phyloP scores from a whole-genome alignment of 2,888 invertebrate species.

The Agrotis clavis region DNA sequence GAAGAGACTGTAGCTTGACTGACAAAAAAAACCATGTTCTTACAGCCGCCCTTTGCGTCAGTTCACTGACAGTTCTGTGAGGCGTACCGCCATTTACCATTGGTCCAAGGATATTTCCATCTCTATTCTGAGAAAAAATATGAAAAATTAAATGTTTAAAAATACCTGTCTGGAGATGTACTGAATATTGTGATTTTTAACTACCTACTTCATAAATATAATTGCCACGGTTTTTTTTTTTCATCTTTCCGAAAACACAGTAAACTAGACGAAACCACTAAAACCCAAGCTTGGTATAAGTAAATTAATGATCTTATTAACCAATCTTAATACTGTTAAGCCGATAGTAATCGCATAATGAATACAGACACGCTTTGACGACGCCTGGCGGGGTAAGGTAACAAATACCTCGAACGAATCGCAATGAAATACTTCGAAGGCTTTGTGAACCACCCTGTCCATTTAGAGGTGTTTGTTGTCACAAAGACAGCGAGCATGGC shows the following conservation, averaged over 20 bases:
- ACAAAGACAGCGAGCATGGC: background rate
- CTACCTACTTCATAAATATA: too few relatives aligned
- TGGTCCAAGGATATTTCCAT: too few relatives aligned
- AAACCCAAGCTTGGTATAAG: conserved; percentile 10
- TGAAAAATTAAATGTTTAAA: too few relatives aligned
- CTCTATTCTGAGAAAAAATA: too few relatives aligned
- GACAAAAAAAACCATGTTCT: too few relatives aligned
- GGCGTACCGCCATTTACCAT: too few relatives aligned
- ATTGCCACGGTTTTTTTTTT: background rate
- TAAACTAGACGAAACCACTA: background rate
- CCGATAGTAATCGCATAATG: conserved; percentile 37
- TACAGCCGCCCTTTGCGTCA: too few relatives aligned
- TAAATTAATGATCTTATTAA: conserved; percentile 31
- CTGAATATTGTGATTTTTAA: too few relatives aligned
- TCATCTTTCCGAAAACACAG: background rate
- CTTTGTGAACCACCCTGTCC: background rate
- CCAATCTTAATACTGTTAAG: conserved; percentile 26
- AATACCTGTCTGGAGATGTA: too few relatives aligned
- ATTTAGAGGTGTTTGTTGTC: background rate
- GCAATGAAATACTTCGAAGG: conserved; percentile 1
- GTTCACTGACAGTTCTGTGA: too few relatives aligned
- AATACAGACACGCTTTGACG: conserved; percentile 19
- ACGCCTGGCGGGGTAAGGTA: background rate
- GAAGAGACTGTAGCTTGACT: too few relatives aligned
- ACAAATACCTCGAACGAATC: conserved; percentile 18